Evolutionary conservation across 2,113 vertebrate genomes (phyloP), one percentile per base, ranked within the genome.

Genomic region (Entelurus aequoreus): DNA sequence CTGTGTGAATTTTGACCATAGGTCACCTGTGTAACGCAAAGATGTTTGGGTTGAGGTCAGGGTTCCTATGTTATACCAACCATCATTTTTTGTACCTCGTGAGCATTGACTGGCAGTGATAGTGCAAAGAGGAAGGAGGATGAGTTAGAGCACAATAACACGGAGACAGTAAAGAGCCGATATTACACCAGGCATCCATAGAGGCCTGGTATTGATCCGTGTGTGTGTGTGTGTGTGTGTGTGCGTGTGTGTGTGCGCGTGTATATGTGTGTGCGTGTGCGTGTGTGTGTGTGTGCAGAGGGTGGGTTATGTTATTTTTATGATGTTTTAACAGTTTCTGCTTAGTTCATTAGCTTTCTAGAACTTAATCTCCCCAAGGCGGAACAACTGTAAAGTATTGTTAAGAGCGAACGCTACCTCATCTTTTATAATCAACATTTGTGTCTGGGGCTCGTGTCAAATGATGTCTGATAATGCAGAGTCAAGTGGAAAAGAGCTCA

Each of bases 91-190:
- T 57, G 40, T 40, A 57, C 55, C 6, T 12, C 8, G 11, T 40
- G 14, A 59, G 67, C 56, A 61, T 59, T 65, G 70, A 81, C 60
- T 72, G 55, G 55, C 40, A 13, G 55, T 44, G 55, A 57, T 44
- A 57, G 38, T 57, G 16, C 40, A 57, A 82, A 63, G 75, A 72
- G 74, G 66, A 76, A 69, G 74, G 74, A 69, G 84, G 80, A 87
- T 90, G 88, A 90, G 87, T 90, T 90, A 88, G 79, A 89, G 84
- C 87, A 90, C 89, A 91, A 90, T 90, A 89, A 90, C 84, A 63
- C 78, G 71, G 76, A 71, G 79, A 84, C 86, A 83, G 84, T 89
- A 88, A 88, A 89, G 78, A 86, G 74, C 68, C 84, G 81, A 89
- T 88, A 91, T 90, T 88, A 83, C 85, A 81, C 77, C 78, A 77